Conservation (phyloP, 2,113 vertebrate genomes). For the Ciconia boyciana region DNA sequence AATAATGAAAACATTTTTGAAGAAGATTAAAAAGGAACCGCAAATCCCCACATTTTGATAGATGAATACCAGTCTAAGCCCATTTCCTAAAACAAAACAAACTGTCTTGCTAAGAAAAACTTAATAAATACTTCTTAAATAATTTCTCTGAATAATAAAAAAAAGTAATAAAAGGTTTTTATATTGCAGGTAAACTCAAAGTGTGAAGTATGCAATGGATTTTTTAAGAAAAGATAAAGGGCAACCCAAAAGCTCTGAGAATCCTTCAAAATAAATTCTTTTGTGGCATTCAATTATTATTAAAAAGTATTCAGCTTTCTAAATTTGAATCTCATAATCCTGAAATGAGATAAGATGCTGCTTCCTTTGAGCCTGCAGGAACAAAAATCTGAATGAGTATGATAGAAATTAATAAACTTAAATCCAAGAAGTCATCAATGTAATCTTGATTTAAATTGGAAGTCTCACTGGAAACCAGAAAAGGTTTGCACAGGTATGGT, state of each 20-base stretch:
- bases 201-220: not conserved
- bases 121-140: not conserved
- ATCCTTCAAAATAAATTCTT: not conserved
- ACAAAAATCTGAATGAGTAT: not conserved
- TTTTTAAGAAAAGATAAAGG: not conserved
- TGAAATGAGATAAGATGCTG: not conserved
- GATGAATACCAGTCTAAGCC: not conserved
- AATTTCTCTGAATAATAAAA: not conserved
- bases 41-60: not conserved
- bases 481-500: not conserved
- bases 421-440: not conserved
- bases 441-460: not conserved
- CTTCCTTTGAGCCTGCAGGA: not conserved
- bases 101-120: not conserved
- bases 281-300: not conserved
- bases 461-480: not conserved
- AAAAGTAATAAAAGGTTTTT: not conserved
- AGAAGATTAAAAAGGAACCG: not conserved
- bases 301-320: not conserved
- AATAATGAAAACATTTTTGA: not conserved
- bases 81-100: not conserved
- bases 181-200: not conserved
- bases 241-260: not conserved
- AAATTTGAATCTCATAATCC: not conserved
- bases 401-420: not conserved